Percentiles rank a stretch among this genome's conserved stretches.
phyloP scores from a whole-genome alignment of 2,888 invertebrate genomes.

The Dugesia japonica region DNA sequence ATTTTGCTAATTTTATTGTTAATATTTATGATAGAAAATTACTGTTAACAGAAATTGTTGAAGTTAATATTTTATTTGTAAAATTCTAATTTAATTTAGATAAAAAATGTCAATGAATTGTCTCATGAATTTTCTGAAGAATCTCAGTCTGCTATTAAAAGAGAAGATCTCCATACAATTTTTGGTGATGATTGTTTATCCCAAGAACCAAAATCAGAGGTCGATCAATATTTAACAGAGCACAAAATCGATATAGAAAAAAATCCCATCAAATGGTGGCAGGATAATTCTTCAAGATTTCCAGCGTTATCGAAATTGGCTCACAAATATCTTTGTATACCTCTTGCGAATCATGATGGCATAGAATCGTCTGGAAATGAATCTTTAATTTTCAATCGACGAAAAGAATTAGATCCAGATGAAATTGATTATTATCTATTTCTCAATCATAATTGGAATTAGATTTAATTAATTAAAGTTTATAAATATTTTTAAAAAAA shows the following conservation, averaged over 20 bases:
- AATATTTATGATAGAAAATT: too few species aligned
- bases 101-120: background rate
- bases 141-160: background rate
- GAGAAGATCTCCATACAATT: conserved; percentile 23
- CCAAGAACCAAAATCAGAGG: conserved; percentile 24
- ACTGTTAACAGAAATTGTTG: too few species aligned
- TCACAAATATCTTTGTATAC: conserved; percentile 26
- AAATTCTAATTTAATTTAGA: too few species aligned
- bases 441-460: conserved; percentile 28
- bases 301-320: conserved; percentile 22
- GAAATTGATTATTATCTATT: conserved; percentile 28
- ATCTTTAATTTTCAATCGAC: background rate
- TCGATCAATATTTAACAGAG: conserved; percentile 27
- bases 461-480: too few species aligned
- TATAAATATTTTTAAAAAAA: too few species aligned
- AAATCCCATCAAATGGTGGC: conserved; percentile 30
- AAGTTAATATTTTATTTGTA: too few species aligned
- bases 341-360: background rate
- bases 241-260: conserved; percentile 21
- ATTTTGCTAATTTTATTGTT: too few species aligned
- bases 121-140: background rate
- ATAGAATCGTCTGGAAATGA: background rate
- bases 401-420: conserved; percentile 28
- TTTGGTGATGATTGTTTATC: conserved; percentile 29
- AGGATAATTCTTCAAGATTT: conserved; percentile 21